Evolutionary conservation across 2,113 vertebrate genomes (phyloP).

Genomic region (human): DNA sequence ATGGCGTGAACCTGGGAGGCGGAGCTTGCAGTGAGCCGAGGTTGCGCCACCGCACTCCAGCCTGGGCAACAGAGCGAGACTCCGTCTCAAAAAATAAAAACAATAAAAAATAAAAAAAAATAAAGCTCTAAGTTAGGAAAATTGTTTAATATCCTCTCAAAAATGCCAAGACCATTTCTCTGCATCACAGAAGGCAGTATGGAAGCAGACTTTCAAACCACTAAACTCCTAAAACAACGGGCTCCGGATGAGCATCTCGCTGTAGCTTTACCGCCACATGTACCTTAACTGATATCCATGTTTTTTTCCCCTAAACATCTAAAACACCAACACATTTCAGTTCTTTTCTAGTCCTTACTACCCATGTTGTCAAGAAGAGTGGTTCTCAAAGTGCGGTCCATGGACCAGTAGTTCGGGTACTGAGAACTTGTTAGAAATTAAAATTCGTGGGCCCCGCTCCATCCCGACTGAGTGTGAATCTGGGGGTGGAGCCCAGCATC

Average conservation of each 20-base stretch:
- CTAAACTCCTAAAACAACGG: neutral
- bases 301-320: too few species aligned
- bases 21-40: too few species aligned
- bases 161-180: neutral
- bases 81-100: too few species aligned
- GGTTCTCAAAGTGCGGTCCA: neutral
- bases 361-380: neutral
- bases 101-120: neutral
- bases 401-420: too few species aligned
- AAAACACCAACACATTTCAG: neutral
- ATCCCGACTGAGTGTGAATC: neutral
- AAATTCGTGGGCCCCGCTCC: neutral
- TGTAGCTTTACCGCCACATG: too few species aligned
- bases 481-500: neutral
- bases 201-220: neutral
- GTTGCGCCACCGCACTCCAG: too few species aligned
- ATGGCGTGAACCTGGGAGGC: too few species aligned
- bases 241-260: fast-evolving
- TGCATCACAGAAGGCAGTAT: neutral
- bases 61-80: too few species aligned
- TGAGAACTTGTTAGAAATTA: neutral
- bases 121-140: neutral
- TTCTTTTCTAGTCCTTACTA: neutral
- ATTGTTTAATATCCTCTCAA: neutral
- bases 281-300: too few species aligned